Base-by-base conservation (phyloP, 2,888 invertebrate species). In the Pecten maximus region DNA sequence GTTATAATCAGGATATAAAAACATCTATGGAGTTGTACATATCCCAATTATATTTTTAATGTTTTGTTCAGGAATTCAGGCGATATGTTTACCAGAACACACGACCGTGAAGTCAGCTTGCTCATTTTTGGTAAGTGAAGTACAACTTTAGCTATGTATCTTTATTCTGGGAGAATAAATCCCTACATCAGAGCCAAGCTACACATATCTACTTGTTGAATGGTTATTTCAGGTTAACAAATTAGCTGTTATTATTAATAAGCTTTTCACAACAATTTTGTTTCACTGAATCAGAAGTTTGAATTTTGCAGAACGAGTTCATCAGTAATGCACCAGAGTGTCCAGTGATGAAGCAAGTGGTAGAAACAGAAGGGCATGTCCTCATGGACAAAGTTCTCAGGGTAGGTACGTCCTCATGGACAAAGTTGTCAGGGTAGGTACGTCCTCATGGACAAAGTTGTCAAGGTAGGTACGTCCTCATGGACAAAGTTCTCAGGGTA, bases 31-130 rank as follows among this genome's bases (percentile, higher is more conserved):
- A n/a, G n/a, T n/a, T n/a, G n/a, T n/a, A n/a, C n/a, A n/a, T n/a
- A n/a, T n/a, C n/a, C n/a, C 44, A 44, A 12, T 44, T 12, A 44
- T 88, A 15, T 88, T 40, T 40, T 40, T 40, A 39, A 4, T 35
- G 86, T 39, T 90, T 40, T 40, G 88, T 93, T 40, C 95, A 98
- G 98, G 97, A 90, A 97, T 97, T 50, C 96, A 97, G 91, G 98
- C 98, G 91, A 96, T 98, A 93, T 96, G 97, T 87, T 95, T 98
- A 91, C 97, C 98, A 23, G 98, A 98, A 96, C 96, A 97, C 39
- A 97, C 97, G 88, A 97, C 98, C 0, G 97, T 97, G 15, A 98
- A 97, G 96, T 97, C 97, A 12, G 97, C 98, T 15, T 97, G 97
- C 12, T 97, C 97, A 87, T 98, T 98, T 95, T 96, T 98, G 91